These are phyloP conservation scores for Ips nitidus DNA, from an alignment of 1,140 invertebrate genomes.

Conservation along the genomic window DNA sequence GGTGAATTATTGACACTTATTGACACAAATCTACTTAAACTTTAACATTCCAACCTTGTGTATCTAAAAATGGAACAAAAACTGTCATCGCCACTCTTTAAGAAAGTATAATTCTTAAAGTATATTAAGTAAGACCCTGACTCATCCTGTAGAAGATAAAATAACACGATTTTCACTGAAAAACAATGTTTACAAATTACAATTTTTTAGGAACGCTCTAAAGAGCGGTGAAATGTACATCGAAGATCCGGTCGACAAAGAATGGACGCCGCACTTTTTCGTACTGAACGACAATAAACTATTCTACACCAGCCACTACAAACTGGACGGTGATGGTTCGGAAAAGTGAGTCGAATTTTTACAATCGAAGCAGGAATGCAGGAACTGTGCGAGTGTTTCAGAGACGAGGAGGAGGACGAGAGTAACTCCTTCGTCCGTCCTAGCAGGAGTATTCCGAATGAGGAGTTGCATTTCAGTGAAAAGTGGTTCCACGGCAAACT, in stretches of 20 bases:
- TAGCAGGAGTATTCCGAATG: constrained; percentile 59
- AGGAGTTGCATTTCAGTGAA: constrained; percentile 93
- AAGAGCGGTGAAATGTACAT: constrained; percentile 91
- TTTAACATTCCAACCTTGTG: too few relatives aligned
- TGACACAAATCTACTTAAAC: too few relatives aligned
- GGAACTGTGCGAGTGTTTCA: constrained; percentile 3
- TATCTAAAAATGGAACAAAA: too few relatives aligned
- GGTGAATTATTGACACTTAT: too few relatives aligned
- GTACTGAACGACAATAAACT: constrained; percentile 88
- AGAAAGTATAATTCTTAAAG: too few relatives aligned
- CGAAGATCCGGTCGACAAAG: constrained; percentile 84
- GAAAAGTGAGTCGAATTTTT: constrained; percentile 24
- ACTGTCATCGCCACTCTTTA: too few relatives aligned
- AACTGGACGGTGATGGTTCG: constrained; percentile 48
- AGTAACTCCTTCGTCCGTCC: constrained; percentile 40
- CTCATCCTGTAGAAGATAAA: too few relatives aligned
- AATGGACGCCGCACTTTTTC: constrained; percentile 95
- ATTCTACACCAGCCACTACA: constrained; percentile 68
- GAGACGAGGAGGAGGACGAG: constrained; percentile 56
- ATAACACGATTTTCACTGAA: too few relatives aligned
- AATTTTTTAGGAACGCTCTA: constrained; percentile 81
- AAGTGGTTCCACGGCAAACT: constrained; percentile 95
- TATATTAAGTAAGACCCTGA: too few relatives aligned
- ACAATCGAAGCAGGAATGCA: too few relatives aligned
- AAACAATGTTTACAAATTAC: not conserved